A percentile compares a stretch with the other conserved stretches of the same genome.
Conservation (phyloP, 1,140 invertebrate species). For the Branchinecta lindahli region DNA sequence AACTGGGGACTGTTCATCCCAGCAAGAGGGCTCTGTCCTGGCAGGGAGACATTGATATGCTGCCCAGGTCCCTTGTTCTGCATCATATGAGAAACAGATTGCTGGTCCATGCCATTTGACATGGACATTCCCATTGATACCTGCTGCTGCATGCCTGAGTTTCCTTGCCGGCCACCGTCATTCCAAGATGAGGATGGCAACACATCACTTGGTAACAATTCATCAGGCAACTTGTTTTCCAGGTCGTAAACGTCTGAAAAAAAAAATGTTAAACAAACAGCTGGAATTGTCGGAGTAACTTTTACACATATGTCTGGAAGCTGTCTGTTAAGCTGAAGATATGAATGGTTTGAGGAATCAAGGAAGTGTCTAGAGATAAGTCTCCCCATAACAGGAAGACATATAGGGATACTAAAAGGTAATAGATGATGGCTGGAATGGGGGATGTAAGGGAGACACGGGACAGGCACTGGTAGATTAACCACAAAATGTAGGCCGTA, state of each 20-base stretch:
- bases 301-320: too few species aligned
- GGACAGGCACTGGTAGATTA: too few species aligned
- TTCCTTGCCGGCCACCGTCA: neutral
- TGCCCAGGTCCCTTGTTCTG: neutral
- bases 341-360: too few species aligned
- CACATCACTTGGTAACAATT: neutral
- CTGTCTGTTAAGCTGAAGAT: too few species aligned
- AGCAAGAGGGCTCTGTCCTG: neutral
- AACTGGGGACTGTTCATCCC: constrained; percentile 2
- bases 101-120: constrained; percentile 5
- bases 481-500: too few species aligned
- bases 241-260: neutral
- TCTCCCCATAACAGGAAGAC: too few species aligned
- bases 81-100: neutral
- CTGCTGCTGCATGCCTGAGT: neutral
- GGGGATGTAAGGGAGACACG: too few species aligned
- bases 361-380: too few species aligned
- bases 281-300: too few species aligned
- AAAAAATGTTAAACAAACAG: neutral
- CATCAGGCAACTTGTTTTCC: constrained; percentile 3
- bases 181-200: neutral
- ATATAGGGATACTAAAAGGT: too few species aligned
- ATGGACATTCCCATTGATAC: neutral
- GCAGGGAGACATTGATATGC: neutral
- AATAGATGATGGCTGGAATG: too few species aligned